Evolutionary conservation across 2,888 invertebrate genomes (phyloP).

Genomic region (Ptilodon capucinus): DNA sequence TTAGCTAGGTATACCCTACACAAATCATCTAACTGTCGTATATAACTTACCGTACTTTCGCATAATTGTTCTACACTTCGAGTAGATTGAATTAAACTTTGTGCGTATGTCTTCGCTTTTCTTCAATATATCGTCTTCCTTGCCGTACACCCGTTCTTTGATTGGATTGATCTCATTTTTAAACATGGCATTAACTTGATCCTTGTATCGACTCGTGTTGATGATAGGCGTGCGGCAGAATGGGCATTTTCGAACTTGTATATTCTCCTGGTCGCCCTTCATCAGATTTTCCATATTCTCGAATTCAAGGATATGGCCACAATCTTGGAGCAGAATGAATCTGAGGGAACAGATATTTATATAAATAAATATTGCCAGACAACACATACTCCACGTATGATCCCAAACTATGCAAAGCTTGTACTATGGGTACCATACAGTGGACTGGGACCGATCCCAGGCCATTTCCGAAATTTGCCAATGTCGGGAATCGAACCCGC

Average conservation of each 20-base stretch:
- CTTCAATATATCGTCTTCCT: constrained; percentile 33
- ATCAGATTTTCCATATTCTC: constrained; percentile 70
- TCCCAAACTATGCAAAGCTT: too few species aligned
- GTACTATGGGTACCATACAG: too few species aligned
- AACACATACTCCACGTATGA: too few species aligned
- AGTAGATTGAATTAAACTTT: constrained; percentile 18
- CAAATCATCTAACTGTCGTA: neutral
- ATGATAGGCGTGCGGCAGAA: constrained; percentile 82
- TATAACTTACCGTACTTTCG: constrained; percentile 16
- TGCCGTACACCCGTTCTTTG: constrained; percentile 66
- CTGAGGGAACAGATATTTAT: constrained; percentile 40
- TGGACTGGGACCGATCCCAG: too few species aligned
- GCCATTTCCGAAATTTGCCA: too few species aligned
- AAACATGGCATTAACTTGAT: constrained; percentile 67
- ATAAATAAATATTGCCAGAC: too few species aligned
- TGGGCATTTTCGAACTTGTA: constrained; percentile 77
- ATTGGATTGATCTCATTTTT: constrained; percentile 66
- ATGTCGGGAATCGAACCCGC: too few species aligned
- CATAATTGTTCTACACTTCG: constrained; percentile 11
- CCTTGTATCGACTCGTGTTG: constrained; percentile 81
- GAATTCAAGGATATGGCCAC: constrained; percentile 74
- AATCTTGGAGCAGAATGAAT: constrained; percentile 79
- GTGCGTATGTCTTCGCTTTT: constrained; percentile 29
- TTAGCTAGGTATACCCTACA: too few species aligned
- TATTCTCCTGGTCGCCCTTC: constrained; percentile 48